Evolutionary conservation across 1,140 invertebrate species (phyloP), one percentile per base, ranked within the genome.

Genomic region (Leucophenga varia): DNA sequence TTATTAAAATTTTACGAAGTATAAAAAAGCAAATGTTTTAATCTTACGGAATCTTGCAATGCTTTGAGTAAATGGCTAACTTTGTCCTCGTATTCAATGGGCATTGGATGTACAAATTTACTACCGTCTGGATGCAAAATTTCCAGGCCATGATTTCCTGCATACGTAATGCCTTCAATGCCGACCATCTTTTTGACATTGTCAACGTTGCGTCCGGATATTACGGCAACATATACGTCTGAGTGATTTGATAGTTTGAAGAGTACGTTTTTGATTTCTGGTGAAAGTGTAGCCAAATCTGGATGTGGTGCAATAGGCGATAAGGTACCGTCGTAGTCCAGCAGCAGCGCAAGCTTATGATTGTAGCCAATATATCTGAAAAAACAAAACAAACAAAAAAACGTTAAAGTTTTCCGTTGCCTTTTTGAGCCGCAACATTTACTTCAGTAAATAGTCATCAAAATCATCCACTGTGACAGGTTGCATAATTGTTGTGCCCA

Each of bases 141-240:
- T 76, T 94, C 90, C 38, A 95, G 72, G 8, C 91, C 92, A 70
- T 94, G 91, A 77, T 89, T 93, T 13, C 92, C 92, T 2, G 91
- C 91, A 67, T 94, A 94, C 0, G 91, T 95, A 14, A 93, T 91
- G 40, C 88, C 88, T 50, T 91, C 87, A 51, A 94, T 92, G 2
- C 90, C 90, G 20, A 95, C 89, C 90, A 93, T 93, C 51, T 87
- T 81, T 59, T 90, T 93, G 0, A 94, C 90, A 72, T 93, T 93
- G 55, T 90, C 84, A 12, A 93, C 87, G 64, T 88, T 91, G 46
- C 91, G 79, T 14, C 91, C 91, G 3, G 90, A 93, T 31, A 94
- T 86, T 52, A 95, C 87, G 12, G 91, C 89, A 54, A 94, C 90
- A 64, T 91, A 91, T 2, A 93, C 88, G 65, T 93, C 90, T 0